Percentiles rank a stretch among this genome's conserved stretches.
Evolutionary conservation across 2,797 vertebrate species (phyloP).

Genomic region (Bradypus variegatus): DNA sequence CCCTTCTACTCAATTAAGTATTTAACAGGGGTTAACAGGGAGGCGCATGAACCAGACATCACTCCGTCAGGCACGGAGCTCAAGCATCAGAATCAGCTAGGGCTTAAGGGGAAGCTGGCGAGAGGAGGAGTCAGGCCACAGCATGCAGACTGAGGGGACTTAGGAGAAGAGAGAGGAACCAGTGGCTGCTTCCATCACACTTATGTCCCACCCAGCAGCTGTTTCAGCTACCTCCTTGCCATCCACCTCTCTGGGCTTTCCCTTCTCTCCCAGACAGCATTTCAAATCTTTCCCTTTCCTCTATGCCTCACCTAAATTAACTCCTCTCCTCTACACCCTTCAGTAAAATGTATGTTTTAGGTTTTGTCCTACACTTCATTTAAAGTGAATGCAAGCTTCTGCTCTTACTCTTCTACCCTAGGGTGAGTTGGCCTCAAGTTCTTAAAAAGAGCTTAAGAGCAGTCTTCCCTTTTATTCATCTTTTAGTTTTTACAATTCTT

Average conservation of each 20-base stretch:
- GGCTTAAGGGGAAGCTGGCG: not conserved
- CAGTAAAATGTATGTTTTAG: not conserved
- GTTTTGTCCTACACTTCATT: not conserved
- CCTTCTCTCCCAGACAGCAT: not conserved
- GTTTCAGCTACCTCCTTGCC: not conserved
- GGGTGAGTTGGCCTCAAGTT: not conserved
- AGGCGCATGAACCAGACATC: not conserved
- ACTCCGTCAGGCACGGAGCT: not conserved
- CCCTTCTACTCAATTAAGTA: not conserved
- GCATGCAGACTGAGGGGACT: not conserved
- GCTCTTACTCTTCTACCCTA: not conserved
- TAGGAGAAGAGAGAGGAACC: not conserved
- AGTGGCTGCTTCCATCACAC: too few relatives aligned
- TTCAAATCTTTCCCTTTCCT: not conserved
- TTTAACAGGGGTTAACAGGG: not conserved
- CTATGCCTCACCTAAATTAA: not conserved
- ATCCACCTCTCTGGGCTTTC: not conserved
- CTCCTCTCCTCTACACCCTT: not conserved
- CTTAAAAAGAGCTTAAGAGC: not conserved
- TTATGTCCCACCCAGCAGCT: fast-evolving
- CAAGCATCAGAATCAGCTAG: not conserved
- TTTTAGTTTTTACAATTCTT: too few relatives aligned
- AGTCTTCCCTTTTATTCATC: not conserved
- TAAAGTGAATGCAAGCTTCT: not conserved
- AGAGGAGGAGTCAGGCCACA: not conserved